These are phyloP conservation scores for Phrynocephalus forsythii DNA, from an alignment of 2,797 vertebrate species.

Conservation along the genomic window DNA sequence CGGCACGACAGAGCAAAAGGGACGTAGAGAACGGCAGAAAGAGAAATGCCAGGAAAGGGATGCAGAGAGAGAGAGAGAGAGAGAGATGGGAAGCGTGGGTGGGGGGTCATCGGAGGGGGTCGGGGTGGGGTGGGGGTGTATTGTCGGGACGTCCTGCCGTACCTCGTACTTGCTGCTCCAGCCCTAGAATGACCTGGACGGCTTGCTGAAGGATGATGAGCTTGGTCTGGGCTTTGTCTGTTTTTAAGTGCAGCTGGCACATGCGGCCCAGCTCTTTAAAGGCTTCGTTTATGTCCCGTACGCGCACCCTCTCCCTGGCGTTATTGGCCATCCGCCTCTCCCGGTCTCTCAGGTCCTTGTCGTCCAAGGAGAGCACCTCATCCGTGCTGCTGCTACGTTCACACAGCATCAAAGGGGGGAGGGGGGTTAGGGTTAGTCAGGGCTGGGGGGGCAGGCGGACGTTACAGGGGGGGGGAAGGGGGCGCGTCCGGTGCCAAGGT, in stretches of 20 bases:
- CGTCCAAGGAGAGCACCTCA: constrained; percentile 94
- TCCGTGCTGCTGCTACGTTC: constrained; percentile 88
- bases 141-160: constrained; percentile 75
- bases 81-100: neutral
- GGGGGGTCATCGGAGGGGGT: neutral
- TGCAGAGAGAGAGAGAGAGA: neutral
- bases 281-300: constrained; percentile 99
- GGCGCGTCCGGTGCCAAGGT: constrained; percentile 43
- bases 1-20: constrained; percentile 14
- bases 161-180: constrained; percentile 99
- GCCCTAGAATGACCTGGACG: constrained; percentile 97
- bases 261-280: constrained; percentile 99
- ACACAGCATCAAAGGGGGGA: constrained; percentile 76
- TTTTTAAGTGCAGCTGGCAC: constrained; percentile 98
- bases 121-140: too few species aligned
- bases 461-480: neutral
- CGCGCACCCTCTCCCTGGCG: constrained; percentile 95
- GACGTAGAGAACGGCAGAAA: neutral
- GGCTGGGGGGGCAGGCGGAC: neutral
- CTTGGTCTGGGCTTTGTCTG: constrained; percentile 99
- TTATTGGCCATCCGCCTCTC: constrained; percentile 98
- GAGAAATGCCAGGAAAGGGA: neutral
- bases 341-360: constrained; percentile 97
- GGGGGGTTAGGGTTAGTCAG: constrained; percentile 66
- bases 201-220: constrained; percentile 99